phyloP scores from a whole-genome alignment of 37 sponge, comb jelly and placozoan species.

The Oopsacas minuta region DNA sequence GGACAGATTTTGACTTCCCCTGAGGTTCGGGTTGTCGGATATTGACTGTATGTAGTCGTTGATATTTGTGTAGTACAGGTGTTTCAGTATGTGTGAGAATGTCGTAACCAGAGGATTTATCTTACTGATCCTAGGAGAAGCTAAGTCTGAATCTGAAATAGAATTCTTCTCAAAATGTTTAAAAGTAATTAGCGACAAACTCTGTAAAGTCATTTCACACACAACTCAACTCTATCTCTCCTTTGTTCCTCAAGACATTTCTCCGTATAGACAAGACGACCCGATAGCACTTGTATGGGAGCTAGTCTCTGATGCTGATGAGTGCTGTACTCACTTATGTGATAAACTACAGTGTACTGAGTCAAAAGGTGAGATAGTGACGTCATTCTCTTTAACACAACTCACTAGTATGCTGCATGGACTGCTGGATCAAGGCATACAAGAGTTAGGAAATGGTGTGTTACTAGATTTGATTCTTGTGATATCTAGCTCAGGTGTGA shows the following conservation, averaged over 20 bases:
- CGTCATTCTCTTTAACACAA: neutral
- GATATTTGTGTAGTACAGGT: too few species aligned
- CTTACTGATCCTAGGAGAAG: neutral
- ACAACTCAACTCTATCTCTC: neutral
- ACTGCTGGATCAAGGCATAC: neutral
- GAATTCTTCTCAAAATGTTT: neutral
- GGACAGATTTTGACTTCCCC: too few species aligned
- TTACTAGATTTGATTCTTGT: neutral
- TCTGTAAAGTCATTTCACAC: neutral
- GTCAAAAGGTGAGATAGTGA: neutral
- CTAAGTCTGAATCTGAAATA: neutral
- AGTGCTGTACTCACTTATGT: neutral
- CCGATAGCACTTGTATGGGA: conserved; percentile 9
- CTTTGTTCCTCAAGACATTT: neutral
- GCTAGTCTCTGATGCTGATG: neutral
- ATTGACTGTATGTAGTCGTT: too few species aligned
- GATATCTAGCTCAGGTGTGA: neutral
- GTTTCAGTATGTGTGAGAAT: conserved; percentile 1
- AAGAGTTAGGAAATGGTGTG: neutral
- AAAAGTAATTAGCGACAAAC: neutral
- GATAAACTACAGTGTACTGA: neutral
- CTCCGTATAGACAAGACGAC: neutral
- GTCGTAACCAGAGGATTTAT: neutral
- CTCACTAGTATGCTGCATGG: neutral
- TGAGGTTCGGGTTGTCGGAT: too few species aligned